A percentile compares a stretch with the other conserved stretches of the same genome.
These are phyloP conservation scores for Ceratina calcarata DNA, from an alignment of 1,140 invertebrate species.

Conservation along the genomic window DNA sequence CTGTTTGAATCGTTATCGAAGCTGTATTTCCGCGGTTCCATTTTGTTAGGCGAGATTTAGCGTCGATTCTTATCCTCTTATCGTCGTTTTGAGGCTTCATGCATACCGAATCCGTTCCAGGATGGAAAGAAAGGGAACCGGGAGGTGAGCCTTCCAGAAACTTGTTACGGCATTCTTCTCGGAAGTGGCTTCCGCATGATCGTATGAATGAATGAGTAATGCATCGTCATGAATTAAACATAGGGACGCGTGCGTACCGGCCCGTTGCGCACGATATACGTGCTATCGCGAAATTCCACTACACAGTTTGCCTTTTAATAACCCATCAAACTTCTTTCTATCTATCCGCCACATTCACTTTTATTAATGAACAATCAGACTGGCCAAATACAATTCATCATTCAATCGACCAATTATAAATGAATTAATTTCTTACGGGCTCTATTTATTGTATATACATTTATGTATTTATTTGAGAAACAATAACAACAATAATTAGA, in stretches of 20 bases:
- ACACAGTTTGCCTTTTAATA: too few relatives aligned
- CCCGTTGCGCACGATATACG: background rate
- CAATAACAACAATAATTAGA: too few relatives aligned
- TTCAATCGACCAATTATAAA: too few relatives aligned
- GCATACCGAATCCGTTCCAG: background rate
- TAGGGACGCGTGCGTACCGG: slow-evolving; percentile 62
- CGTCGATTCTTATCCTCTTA: background rate
- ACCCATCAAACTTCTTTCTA: too few relatives aligned
- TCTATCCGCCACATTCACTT: too few relatives aligned
- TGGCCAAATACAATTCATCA: too few relatives aligned
- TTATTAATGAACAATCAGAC: too few relatives aligned
- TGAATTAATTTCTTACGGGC: too few relatives aligned
- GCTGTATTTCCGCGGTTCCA: background rate
- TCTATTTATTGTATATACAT: too few relatives aligned
- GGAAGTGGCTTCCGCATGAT: slow-evolving; percentile 69
- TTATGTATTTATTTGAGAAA: too few relatives aligned
- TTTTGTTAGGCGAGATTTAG: slow-evolving; percentile 26
- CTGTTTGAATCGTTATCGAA: too few relatives aligned
- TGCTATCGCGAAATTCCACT: background rate
- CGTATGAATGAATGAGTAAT: slow-evolving; percentile 74
- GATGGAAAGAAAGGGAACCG: background rate
- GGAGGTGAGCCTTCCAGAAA: slow-evolving; percentile 56
- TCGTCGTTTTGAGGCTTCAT: slow-evolving; percentile 23
- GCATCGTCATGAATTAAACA: slow-evolving; percentile 73
- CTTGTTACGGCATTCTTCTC: slow-evolving; percentile 73